phyloP scores from a whole-genome alignment of 2,888 invertebrate genomes.

The Leucophora obtusa region DNA sequence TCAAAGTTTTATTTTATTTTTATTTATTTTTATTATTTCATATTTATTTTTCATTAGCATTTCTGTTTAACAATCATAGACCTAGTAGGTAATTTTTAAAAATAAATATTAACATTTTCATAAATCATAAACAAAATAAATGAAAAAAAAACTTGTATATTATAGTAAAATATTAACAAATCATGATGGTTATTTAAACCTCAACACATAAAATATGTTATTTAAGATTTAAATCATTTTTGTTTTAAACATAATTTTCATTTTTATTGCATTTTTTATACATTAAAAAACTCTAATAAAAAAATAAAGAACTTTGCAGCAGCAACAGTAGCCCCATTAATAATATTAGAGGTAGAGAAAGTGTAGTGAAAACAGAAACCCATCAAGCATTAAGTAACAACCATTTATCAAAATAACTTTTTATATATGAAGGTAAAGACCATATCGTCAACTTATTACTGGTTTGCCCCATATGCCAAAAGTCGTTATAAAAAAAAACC shows the following conservation, averaged over 20 bases:
- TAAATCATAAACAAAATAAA: not conserved
- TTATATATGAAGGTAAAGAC: not conserved
- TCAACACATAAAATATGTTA: constrained; percentile 48
- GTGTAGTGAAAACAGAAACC: constrained; percentile 48
- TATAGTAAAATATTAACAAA: constrained; percentile 11
- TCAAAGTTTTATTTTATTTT: no score
- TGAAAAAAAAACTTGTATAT: not conserved
- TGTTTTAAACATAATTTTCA: constrained; percentile 1
- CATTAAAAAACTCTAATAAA: not conserved
- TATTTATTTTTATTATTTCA: no score
- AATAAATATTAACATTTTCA: not conserved
- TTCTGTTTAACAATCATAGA: no score
- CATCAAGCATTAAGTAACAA: constrained; percentile 52
- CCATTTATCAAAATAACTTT: constrained; percentile 52
- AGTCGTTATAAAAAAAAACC: no score
- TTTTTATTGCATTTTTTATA: constrained; percentile 19
- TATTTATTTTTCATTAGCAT: no score
- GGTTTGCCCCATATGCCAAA: no score
- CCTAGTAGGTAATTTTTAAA: not conserved
- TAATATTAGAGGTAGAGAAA: constrained; percentile 33
- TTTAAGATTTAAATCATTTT: constrained; percentile 47
- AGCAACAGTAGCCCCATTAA: constrained; percentile 14
- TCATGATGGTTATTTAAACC: constrained; percentile 7
- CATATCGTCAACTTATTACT: no score
- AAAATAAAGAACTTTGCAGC: not conserved